Percentiles rank a stretch among this genome's conserved stretches.
phyloP scores from a whole-genome alignment of 1,140 invertebrate genomes.

The Drosophila carrolli region DNA sequence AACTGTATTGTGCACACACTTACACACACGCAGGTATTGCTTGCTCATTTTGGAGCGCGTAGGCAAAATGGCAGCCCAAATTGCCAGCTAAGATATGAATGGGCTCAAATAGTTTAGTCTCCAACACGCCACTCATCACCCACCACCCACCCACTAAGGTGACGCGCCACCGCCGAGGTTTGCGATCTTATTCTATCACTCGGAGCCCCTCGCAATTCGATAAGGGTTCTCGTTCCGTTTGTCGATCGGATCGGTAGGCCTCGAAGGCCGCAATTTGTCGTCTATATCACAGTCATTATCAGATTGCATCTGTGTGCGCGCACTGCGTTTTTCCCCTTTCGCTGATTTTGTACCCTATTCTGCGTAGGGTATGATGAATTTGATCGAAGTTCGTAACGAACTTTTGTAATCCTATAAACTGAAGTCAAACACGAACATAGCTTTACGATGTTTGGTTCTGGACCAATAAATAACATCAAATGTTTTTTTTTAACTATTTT shows the following conservation, averaged over 20 bases:
- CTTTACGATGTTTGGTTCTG: no score
- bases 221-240: conserved; percentile 43
- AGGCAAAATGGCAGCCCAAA: conserved; percentile 72
- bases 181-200: conserved; percentile 29
- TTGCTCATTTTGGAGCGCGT: conserved; percentile 58
- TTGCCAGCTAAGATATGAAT: conserved; percentile 28
- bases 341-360: background rate
- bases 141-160: conserved; percentile 1
- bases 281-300: conserved; percentile 10
- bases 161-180: conserved; percentile 1
- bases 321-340: conserved; percentile 28
- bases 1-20: conserved; percentile 50
- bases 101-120: conserved; percentile 43
- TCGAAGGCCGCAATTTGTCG: conserved; percentile 31
- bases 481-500: no score
- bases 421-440: no score
- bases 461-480: no score
- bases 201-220: conserved; percentile 3
- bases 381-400: background rate
- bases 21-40: conserved; percentile 30
- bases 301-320: conserved; percentile 33
- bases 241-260: conserved; percentile 27
- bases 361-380: background rate
- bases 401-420: background rate
- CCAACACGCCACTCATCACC: conserved; percentile 27